Evolutionary conservation across 2,888 invertebrate genomes (phyloP).

Genomic region (Oscheius sp.): DNA sequence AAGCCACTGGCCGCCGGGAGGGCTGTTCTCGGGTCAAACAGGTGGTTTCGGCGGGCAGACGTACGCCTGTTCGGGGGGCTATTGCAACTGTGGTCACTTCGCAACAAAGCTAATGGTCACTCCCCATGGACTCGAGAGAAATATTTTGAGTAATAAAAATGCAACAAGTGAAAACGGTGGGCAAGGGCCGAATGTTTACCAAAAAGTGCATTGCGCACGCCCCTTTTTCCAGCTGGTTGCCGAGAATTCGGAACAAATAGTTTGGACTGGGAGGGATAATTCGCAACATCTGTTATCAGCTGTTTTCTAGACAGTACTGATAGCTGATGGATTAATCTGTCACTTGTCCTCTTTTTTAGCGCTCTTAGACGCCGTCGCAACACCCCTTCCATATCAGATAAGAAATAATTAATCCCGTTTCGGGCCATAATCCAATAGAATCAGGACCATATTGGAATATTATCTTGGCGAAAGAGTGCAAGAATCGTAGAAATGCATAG

Average conservation of each 20-base stretch:
- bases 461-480: no score
- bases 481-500: no score
- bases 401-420: neutral
- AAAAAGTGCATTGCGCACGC: constrained; percentile 28
- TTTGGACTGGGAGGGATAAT: neutral
- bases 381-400: constrained; percentile 1
- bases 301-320: neutral
- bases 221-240: constrained; percentile 12
- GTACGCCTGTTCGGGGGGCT: constrained; percentile 21
- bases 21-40: constrained; percentile 30
- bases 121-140: neutral
- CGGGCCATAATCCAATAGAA: neutral
- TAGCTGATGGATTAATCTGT: neutral
- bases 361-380: constrained; percentile 1
- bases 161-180: constrained; percentile 20
- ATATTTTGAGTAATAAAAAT: neutral
- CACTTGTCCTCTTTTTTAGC: no score
- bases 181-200: constrained; percentile 20
- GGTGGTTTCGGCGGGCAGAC: constrained; percentile 27
- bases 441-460: no score
- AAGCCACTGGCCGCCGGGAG: constrained; percentile 18
- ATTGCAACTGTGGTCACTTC: constrained; percentile 27
- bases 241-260: constrained; percentile 7
- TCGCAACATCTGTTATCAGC: constrained; percentile 18
- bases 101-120: neutral